Evolutionary conservation across 2,888 invertebrate species (phyloP).

Genomic region (Litoditis marina): DNA sequence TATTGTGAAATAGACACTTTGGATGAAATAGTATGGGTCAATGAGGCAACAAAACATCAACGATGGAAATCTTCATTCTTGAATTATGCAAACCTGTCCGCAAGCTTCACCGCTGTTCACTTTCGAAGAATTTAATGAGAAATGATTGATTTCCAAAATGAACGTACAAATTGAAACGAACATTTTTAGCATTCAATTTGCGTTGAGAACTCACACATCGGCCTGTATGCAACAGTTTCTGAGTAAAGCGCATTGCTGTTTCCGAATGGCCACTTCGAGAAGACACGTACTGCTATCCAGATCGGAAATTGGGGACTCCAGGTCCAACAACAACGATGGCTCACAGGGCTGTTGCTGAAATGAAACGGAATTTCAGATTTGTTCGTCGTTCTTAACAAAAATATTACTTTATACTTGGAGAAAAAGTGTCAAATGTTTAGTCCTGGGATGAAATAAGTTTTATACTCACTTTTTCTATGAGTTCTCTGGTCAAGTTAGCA

Average conservation of each 20-base stretch:
- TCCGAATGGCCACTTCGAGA: constrained; percentile 18
- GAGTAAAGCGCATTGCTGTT: constrained; percentile 29
- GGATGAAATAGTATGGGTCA: no score
- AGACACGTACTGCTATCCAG: constrained; percentile 21
- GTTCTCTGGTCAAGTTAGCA: constrained; percentile 38
- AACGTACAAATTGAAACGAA: no score
- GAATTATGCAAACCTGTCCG: no score
- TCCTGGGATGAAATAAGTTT: no score
- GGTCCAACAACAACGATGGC: not conserved
- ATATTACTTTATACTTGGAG: not conserved
- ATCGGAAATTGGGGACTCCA: constrained; percentile 3
- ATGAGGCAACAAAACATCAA: no score
- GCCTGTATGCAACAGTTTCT: constrained; percentile 43
- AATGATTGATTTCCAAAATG: no score
- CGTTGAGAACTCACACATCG: constrained; percentile 37
- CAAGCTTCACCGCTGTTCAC: no score
- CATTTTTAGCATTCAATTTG: no score
- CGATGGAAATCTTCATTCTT: no score
- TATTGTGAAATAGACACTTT: no score
- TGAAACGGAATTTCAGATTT: not conserved
- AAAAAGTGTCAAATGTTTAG: no score
- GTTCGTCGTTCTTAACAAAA: not conserved
- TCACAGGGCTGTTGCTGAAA: constrained; percentile 15
- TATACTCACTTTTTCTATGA: constrained; percentile 22
- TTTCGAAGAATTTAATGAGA: no score